phyloP scores from a whole-genome alignment of 1,140 invertebrate species.

The Homarus americanus region DNA sequence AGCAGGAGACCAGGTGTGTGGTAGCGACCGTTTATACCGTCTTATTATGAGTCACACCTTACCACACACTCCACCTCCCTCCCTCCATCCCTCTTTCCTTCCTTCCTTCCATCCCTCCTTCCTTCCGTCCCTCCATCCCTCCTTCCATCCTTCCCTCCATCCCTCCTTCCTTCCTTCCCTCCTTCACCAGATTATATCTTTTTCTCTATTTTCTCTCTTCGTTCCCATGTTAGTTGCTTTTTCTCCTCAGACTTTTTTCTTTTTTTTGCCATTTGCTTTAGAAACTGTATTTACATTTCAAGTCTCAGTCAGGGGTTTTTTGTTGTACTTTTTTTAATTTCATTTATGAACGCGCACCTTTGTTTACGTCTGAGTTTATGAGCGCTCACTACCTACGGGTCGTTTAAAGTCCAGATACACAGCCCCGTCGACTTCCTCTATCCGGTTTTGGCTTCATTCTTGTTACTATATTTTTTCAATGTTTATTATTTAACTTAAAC shows the following conservation, averaged over 20 bases:
- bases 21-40: neutral
- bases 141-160: neutral
- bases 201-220: neutral
- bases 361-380: neutral
- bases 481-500: no score
- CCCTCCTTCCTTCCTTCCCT: neutral
- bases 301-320: no score
- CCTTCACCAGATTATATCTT: neutral
- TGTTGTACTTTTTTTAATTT: neutral
- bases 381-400: neutral
- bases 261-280: neutral
- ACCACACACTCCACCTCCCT: no score
- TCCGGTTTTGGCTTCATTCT: neutral
- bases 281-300: no score
- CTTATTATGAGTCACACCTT: neutral
- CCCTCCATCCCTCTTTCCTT: neutral
- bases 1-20: slow-evolving; percentile 7
- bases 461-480: neutral
- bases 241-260: no score
- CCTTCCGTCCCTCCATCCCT: neutral
- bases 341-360: neutral
- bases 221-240: neutral
- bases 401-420: neutral
- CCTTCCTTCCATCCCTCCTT: neutral
- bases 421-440: neutral